Conservation (phyloP, 2,888 invertebrate species). For the Protodeltote pygarga region DNA sequence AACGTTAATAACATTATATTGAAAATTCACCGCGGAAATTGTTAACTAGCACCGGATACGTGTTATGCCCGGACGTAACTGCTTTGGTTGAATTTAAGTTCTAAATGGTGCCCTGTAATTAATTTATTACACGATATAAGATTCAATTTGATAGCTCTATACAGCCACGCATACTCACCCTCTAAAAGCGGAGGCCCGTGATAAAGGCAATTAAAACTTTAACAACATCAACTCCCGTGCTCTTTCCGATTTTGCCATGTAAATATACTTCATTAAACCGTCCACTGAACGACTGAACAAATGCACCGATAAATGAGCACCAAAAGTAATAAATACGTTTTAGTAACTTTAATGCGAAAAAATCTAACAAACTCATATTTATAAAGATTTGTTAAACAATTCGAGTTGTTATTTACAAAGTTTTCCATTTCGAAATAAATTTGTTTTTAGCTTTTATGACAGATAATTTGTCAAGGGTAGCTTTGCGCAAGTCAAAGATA, state of each 20-base stretch:
- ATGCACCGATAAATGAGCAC: constrained; percentile 61
- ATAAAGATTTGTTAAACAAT: constrained; percentile 67
- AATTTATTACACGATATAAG: constrained; percentile 63
- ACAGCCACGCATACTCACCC: constrained; percentile 71
- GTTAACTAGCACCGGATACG: constrained; percentile 17
- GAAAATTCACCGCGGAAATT: constrained; percentile 26
- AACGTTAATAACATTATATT: constrained; percentile 22
- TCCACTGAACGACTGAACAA: constrained; percentile 48
- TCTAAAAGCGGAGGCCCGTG: constrained; percentile 74
- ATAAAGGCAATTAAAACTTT: constrained; percentile 85
- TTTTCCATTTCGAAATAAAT: constrained; percentile 80
- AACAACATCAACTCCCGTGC: constrained; percentile 73
- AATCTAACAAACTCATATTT: constrained; percentile 52
- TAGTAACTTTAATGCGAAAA: constrained; percentile 48
- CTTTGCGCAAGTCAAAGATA: constrained; percentile 84
- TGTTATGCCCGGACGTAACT: constrained; percentile 6
- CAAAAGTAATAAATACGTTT: constrained; percentile 49
- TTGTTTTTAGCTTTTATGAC: constrained; percentile 84
- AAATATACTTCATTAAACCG: constrained; percentile 63
- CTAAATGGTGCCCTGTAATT: constrained; percentile 48
- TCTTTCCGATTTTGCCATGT: constrained; percentile 63
- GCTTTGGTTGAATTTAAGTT: constrained; percentile 41
- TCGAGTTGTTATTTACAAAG: constrained; percentile 73
- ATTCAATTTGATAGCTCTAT: constrained; percentile 74
- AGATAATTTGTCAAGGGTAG: constrained; percentile 84